Percentiles rank a stretch among this genome's conserved stretches.
Evolutionary conservation across 2,797 vertebrate species (phyloP).

Genomic region (Dallia pectoralis): DNA sequence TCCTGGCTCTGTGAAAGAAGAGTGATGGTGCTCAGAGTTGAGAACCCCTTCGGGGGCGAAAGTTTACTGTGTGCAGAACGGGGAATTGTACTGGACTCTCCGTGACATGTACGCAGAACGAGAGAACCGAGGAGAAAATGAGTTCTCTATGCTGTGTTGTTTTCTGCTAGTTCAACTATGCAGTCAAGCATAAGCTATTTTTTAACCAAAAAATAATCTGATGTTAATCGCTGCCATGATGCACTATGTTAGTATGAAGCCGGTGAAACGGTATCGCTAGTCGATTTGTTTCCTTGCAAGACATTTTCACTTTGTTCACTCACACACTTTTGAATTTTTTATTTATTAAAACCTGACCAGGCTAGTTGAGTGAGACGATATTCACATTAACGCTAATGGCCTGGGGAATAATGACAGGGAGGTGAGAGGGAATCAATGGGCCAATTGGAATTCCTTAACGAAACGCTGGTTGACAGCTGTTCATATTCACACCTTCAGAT

Average conservation of each 20-base stretch:
- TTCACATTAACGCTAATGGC: too few species aligned
- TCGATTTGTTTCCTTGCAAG: neutral
- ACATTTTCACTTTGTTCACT: neutral
- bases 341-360: too few species aligned
- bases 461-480: too few species aligned
- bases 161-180: neutral
- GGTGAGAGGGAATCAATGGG: too few species aligned
- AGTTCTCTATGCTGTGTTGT: neutral
- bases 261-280: neutral
- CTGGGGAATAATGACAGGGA: too few species aligned
- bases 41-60: neutral
- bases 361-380: too few species aligned
- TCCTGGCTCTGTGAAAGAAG: constrained; percentile 38
- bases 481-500: too few species aligned
- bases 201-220: neutral
- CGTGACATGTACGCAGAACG: neutral
- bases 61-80: neutral
- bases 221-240: neutral
- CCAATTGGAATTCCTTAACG: too few species aligned
- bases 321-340: too few species aligned
- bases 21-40: neutral
- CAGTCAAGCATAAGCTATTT: neutral
- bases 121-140: neutral
- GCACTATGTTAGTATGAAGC: neutral
- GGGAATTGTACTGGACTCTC: neutral